These are phyloP conservation scores for Urocynchramus pylzowi DNA, from an alignment of 2,113 vertebrate species.

Conservation along the genomic window DNA sequence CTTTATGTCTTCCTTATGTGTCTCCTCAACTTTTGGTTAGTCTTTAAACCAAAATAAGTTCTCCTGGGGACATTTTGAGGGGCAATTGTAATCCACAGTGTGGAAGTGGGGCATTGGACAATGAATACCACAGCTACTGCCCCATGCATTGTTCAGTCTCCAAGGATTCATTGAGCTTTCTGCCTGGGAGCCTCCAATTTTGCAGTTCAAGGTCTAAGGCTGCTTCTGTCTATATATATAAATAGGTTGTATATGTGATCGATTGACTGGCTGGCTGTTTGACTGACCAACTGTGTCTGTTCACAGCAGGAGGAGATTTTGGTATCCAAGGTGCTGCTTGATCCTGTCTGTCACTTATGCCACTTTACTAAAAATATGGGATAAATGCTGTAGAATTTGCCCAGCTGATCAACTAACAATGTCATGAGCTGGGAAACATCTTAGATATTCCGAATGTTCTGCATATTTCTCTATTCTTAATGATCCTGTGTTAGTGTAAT, in stretches of 20 bases:
- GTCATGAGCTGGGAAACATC: background rate
- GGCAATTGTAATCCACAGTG: background rate
- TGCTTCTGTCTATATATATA: background rate
- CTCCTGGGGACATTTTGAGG: background rate
- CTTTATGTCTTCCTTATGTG: background rate
- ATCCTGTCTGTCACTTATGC: background rate
- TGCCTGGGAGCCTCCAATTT: background rate
- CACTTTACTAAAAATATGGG: background rate
- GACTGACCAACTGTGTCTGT: background rate
- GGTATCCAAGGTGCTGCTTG: background rate
- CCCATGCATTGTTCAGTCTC: background rate
- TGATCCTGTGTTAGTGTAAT: background rate
- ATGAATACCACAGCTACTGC: background rate
- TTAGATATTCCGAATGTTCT: background rate
- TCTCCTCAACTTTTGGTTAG: background rate
- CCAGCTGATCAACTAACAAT: background rate
- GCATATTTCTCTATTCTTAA: background rate
- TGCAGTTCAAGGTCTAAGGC: conserved; percentile 2
- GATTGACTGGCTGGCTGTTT: background rate
- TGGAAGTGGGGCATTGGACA: background rate
- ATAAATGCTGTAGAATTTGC: background rate
- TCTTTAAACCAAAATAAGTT: background rate
- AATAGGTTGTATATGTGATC: background rate
- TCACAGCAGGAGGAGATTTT: background rate
- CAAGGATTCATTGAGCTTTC: background rate